A percentile compares a stretch with the other conserved stretches of the same genome.
These are phyloP conservation scores for Paedocypris sp. DNA, from an alignment of 2,113 vertebrate species.

Conservation along the genomic window DNA sequence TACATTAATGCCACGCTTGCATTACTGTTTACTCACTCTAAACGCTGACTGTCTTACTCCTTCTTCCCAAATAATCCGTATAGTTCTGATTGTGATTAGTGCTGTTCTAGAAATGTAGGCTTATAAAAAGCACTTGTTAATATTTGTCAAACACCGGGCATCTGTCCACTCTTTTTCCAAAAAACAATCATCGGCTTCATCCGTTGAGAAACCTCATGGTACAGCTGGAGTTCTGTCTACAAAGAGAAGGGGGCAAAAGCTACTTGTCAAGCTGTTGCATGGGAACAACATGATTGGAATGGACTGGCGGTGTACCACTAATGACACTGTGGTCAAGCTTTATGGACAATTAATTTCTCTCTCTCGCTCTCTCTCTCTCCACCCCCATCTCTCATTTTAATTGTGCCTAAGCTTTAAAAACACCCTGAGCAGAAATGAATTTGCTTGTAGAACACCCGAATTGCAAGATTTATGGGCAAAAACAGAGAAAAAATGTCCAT, in stretches of 20 bases:
- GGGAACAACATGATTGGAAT: constrained; percentile 58
- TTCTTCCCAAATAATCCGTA: no score
- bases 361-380: no score
- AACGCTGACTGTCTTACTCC: constrained; percentile 13
- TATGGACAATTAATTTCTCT: constrained; percentile 60
- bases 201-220: not conserved
- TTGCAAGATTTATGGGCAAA: not conserved
- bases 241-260: constrained; percentile 4
- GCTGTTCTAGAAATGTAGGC: not conserved
- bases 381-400: constrained; percentile 50
- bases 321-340: constrained; percentile 56
- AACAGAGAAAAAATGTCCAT: not conserved
- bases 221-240: constrained; percentile 10
- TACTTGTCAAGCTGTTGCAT: constrained; percentile 41
- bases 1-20: not conserved
- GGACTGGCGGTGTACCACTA: constrained; percentile 59
- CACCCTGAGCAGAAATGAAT: constrained; percentile 1
- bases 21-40: constrained; percentile 20
- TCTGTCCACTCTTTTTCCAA: constrained; percentile 1
- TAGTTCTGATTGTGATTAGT: no score
- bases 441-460: not conserved
- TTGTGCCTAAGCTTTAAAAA: constrained; percentile 38
- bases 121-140: not conserved
- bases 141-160: not conserved
- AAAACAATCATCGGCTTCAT: not conserved